phyloP scores from a whole-genome alignment of 2,888 invertebrate species.

The Napeogenes inachia region DNA sequence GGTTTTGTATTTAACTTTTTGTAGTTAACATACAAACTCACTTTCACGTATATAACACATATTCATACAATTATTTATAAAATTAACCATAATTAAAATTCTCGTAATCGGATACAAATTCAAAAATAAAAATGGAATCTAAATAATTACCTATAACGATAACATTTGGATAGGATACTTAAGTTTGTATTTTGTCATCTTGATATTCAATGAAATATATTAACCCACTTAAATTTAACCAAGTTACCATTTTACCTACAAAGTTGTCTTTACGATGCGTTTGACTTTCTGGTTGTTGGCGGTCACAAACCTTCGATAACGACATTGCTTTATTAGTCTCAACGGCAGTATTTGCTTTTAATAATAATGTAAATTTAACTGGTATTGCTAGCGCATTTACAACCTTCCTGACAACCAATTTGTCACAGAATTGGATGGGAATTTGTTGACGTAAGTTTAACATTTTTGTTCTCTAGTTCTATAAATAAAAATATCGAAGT shows the following conservation, averaged over 20 bases:
- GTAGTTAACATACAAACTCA: too few species aligned
- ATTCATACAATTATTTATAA: too few species aligned
- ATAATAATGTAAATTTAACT: slow-evolving; percentile 41
- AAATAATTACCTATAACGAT: too few species aligned
- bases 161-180: too few species aligned
- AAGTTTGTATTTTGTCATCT: too few species aligned
- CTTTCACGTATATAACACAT: too few species aligned
- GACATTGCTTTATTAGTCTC: slow-evolving; percentile 56
- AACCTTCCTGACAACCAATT: slow-evolving; percentile 37
- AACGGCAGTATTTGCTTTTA: slow-evolving; percentile 36
- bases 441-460: slow-evolving; percentile 42
- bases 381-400: slow-evolving; percentile 47
- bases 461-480: neutral
- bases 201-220: too few species aligned
- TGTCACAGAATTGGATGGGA: slow-evolving; percentile 61
- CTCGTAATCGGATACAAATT: too few species aligned
- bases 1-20: too few species aligned
- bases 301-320: slow-evolving; percentile 36
- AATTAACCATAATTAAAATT: too few species aligned
- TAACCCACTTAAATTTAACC: neutral
- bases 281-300: neutral
- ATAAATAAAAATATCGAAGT: too few species aligned
- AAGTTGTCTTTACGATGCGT: neutral
- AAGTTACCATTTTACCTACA: neutral
- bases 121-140: too few species aligned